Evolutionary conservation across 2,113 vertebrate genomes (phyloP).

Genomic region (Anoura caudifer): DNA sequence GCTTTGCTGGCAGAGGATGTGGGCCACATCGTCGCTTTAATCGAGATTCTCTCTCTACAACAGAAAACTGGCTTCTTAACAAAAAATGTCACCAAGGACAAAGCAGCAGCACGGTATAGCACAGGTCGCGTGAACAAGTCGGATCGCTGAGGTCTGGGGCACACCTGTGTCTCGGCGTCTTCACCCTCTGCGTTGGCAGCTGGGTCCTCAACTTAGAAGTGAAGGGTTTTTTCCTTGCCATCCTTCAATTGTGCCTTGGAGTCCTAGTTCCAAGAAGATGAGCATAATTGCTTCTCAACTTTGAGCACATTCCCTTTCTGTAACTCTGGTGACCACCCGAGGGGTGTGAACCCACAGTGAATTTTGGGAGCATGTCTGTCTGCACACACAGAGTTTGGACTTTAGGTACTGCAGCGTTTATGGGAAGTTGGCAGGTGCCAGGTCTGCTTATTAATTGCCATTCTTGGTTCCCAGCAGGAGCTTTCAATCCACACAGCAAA

Average conservation of each 20-base stretch:
- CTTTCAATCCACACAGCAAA: neutral
- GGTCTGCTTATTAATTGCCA: neutral
- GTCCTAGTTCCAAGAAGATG: neutral
- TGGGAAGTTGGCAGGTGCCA: neutral
- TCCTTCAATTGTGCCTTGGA: neutral
- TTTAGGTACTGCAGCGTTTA: neutral
- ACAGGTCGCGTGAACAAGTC: neutral
- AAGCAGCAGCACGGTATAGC: neutral
- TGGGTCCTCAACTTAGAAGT: neutral
- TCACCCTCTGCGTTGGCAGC: neutral
- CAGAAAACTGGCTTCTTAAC: neutral
- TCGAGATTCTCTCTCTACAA: neutral
- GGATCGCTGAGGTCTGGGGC: neutral
- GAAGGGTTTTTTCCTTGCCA: neutral
- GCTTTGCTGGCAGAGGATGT: slow-evolving; percentile 37
- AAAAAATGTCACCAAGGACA: neutral
- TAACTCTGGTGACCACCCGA: neutral
- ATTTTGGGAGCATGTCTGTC: neutral
- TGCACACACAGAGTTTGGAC: neutral
- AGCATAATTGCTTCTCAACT: rapidly evolving
- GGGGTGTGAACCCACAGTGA: neutral
- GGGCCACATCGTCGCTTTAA: slow-evolving; percentile 11
- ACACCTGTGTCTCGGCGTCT: neutral
- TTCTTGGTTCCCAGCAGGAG: neutral
- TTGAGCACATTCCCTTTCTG: neutral